These are phyloP conservation scores for Antheraea pernyi DNA, from an alignment of 1,140 invertebrate genomes.

Conservation along the genomic window DNA sequence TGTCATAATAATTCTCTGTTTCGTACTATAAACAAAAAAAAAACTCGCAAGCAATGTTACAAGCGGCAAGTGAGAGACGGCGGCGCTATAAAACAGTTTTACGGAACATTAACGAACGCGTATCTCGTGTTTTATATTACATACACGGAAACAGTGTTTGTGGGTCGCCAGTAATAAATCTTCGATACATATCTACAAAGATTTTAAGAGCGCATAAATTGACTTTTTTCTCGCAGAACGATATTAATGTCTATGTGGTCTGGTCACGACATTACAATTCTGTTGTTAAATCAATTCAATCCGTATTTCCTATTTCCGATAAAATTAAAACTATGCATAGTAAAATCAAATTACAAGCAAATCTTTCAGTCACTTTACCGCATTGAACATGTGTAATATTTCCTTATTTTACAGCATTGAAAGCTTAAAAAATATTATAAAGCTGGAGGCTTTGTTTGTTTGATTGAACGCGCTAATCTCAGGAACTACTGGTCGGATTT, in stretches of 20 bases:
- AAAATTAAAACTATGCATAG: not conserved
- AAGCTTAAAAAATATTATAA: too few species aligned
- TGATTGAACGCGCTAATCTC: too few species aligned
- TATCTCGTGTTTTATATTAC: conserved; percentile 18
- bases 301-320: not conserved
- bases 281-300: not conserved
- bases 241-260: conserved; percentile 23
- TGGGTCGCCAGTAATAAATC: conserved; percentile 53
- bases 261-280: conserved; percentile 15
- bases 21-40: not conserved
- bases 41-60: not conserved
- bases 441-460: too few species aligned
- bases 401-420: too few species aligned
- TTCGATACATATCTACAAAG: conserved; percentile 45
- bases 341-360: not conserved
- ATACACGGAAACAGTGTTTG: conserved; percentile 36
- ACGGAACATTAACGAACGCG: not conserved
- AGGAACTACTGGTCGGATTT: too few species aligned
- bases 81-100: conserved; percentile 1
- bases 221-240: not conserved
- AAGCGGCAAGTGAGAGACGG: not conserved
- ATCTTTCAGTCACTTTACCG: too few species aligned
- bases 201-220: conserved; percentile 5
- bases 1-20: too few species aligned
- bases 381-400: too few species aligned